Base-by-base conservation (phyloP, 2,113 vertebrate genomes). In the Galemys pyrenaicus region DNA sequence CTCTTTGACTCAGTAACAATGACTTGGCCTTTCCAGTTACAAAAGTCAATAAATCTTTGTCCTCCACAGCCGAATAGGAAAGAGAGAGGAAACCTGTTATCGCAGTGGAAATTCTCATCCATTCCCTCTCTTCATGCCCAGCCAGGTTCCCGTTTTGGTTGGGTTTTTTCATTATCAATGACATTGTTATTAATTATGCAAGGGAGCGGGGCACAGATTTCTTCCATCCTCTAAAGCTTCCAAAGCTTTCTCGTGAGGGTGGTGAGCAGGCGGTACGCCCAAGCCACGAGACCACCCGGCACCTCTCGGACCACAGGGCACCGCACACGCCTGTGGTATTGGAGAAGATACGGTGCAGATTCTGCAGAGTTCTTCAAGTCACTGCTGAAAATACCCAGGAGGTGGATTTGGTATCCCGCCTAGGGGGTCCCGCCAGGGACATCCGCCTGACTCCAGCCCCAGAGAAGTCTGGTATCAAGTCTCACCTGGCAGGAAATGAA, bases 401-500 rank as follows among this genome's bases (percentile, higher is more conserved):
- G 17, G 26, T 79, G 20, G 90, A 56, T 35, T 62, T 71, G 56
- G 71, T 54, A 51, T 77, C 54, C 70, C 39, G 9, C 62, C 80
- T 67, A 19, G 17, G 32, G 35, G 20, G 16, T 89, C 64, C 75
- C 62, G 68, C 62, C 46, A 64, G 73, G 62, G 37, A 80, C 85
- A 75, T 17, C 75, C 0, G 6, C 79, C 75, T 65, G 49, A 26
- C 84, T 44, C 30, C 17, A 64, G 87, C 44, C 71, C 37, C 32
- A 2, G 3, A 51, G 83, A 95, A 92, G 70, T 89, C 54, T 64
- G 41, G 54, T 91, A 4, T 96, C 77, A 20, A 37, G 30, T 90
- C 95, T 94, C 75, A n/a, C 73, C 82, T 44, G 58, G 49, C 86
- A 94, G 89, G 62, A 91, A 89, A 5, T 82, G 68, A 89, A 58